These are phyloP conservation scores for Erannis defoliaria DNA, from an alignment of 2,888 invertebrate genomes.

Conservation along the genomic window DNA sequence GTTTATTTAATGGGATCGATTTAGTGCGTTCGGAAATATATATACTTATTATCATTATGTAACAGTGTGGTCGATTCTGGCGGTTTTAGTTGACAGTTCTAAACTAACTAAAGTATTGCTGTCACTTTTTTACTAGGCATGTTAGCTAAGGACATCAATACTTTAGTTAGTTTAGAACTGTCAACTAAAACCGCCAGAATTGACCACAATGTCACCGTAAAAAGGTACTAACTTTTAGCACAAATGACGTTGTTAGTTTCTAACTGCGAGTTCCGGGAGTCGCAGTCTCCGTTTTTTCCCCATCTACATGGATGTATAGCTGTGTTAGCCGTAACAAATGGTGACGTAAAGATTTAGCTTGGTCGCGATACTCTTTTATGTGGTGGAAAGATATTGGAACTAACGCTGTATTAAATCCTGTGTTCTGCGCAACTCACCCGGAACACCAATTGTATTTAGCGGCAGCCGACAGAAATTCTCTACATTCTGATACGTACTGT, in stretches of 20 bases:
- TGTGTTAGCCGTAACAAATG: conserved; percentile 53
- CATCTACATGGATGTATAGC: conserved; percentile 49
- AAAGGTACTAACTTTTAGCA: conserved; percentile 12
- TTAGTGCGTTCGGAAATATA: no score
- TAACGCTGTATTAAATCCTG: conserved; percentile 55
- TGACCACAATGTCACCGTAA: not conserved
- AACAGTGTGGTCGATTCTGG: no score
- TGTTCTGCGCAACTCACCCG: conserved; percentile 46
- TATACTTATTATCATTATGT: no score
- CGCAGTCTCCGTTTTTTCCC: conserved; percentile 46
- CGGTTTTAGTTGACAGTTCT: no score
- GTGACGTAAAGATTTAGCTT: conserved; percentile 57
- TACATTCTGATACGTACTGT: conserved; percentile 24
- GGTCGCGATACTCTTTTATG: conserved; percentile 58
- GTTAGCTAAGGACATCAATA: no score
- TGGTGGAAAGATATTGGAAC: conserved; percentile 65
- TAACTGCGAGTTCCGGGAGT: conserved; percentile 36
- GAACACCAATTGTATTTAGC: conserved; percentile 44
- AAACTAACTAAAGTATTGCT: no score
- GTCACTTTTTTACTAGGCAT: no score
- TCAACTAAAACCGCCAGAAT: no score
- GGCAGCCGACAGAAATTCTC: conserved; percentile 28
- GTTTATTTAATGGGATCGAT: no score
- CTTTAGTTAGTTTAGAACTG: no score
- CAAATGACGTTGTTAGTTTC: conserved; percentile 33